These are phyloP conservation scores for Gortyna flavago DNA, from an alignment of 2,888 invertebrate species.

Conservation along the genomic window DNA sequence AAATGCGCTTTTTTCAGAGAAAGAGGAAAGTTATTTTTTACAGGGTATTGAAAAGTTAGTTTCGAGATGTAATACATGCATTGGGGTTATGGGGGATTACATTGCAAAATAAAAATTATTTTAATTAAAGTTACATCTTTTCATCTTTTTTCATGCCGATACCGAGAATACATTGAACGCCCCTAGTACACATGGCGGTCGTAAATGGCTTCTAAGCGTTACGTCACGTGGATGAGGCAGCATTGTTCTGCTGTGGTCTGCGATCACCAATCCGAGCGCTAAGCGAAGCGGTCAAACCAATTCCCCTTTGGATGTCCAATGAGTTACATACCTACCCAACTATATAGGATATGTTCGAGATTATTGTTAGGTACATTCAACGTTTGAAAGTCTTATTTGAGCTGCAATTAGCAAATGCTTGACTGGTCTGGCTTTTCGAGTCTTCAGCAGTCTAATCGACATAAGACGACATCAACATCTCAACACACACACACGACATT, in stretches of 20 bases:
- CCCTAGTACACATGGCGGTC: neutral
- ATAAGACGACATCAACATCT: neutral
- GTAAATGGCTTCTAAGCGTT: conserved; percentile 29
- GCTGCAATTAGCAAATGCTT: neutral
- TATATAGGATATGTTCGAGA: neutral
- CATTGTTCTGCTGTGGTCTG: neutral
- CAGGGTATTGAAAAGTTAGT: too few relatives aligned
- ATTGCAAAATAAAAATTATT: too few relatives aligned
- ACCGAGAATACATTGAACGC: too few relatives aligned
- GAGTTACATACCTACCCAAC: conserved; percentile 1
- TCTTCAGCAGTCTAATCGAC: conserved; percentile 2
- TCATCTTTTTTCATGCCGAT: too few relatives aligned
- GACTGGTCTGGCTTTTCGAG: neutral
- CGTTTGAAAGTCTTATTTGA: neutral
- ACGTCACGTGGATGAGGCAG: neutral
- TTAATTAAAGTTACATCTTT: too few relatives aligned
- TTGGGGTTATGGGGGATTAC: too few relatives aligned
- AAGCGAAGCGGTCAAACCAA: conserved; percentile 21
- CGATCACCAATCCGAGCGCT: conserved; percentile 9
- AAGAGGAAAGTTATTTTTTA: too few relatives aligned
- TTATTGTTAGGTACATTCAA: neutral
- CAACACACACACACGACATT: too few relatives aligned
- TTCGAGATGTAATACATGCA: too few relatives aligned
- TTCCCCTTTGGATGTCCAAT: conserved; percentile 19
- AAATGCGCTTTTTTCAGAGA: too few relatives aligned